phyloP scores from a whole-genome alignment of 2,888 invertebrate genomes.

The Cordilura impudica region DNA sequence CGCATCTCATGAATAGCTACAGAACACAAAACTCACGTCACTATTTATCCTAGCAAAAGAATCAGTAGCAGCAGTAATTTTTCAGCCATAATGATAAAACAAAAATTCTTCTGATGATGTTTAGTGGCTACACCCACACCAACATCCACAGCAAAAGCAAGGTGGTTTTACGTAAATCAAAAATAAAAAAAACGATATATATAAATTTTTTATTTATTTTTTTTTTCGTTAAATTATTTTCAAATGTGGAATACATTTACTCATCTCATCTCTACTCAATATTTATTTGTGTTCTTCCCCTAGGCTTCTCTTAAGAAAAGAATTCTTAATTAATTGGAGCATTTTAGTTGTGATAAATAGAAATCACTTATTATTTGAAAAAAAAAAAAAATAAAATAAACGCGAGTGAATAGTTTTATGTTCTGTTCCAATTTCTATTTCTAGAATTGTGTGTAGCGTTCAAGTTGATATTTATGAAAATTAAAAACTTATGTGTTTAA shows the following conservation, averaged over 20 bases:
- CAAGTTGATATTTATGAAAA: background rate
- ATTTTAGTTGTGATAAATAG: background rate
- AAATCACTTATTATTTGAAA: background rate
- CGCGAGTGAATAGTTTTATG: background rate
- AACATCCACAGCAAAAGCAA: background rate
- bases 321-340: slow-evolving; percentile 5
- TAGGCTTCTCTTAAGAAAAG: background rate
- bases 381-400: background rate
- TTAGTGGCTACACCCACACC: background rate
- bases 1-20: slow-evolving; percentile 33
- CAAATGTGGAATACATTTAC: slow-evolving; percentile 23
- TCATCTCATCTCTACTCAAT: background rate
- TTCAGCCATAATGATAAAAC: background rate
- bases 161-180: background rate
- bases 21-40: slow-evolving; percentile 24
- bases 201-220: slow-evolving; percentile 8
- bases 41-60: background rate
- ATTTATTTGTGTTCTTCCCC: background rate
- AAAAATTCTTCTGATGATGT: background rate
- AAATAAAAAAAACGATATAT: background rate
- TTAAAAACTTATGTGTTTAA: too few species aligned
- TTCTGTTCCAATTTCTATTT: slow-evolving; percentile 29
- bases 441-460: background rate
- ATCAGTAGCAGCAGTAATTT: background rate
- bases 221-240: slow-evolving; percentile 34